Evolutionary conservation across 2,113 vertebrate species (phyloP).

Genomic region (Hippocampus barbouri): DNA sequence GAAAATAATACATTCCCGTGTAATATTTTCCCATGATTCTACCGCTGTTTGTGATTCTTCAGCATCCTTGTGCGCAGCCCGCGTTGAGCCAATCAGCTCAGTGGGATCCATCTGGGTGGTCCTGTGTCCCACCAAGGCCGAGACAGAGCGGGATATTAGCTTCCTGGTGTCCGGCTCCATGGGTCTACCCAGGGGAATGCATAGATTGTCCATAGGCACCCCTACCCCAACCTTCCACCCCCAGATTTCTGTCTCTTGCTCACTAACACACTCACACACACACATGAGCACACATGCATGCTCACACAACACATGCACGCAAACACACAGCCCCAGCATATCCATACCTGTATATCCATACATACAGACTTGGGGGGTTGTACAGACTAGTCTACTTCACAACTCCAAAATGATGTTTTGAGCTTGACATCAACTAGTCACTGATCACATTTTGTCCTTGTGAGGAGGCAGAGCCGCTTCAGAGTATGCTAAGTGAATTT

Average conservation of each 20-base stretch:
- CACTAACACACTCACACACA: not conserved
- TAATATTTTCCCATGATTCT: conserved; percentile 5
- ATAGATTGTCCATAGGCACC: not conserved
- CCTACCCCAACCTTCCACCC: not conserved
- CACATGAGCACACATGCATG: not conserved
- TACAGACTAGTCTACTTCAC: not conserved
- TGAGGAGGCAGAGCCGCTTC: no score
- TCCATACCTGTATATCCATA: not conserved
- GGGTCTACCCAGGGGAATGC: conserved; percentile 4
- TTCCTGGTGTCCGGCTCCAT: conserved; percentile 10
- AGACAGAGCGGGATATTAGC: conserved; percentile 5
- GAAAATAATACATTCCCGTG: conserved; percentile 4
- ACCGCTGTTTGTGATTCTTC: conserved; percentile 1
- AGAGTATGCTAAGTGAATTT: no score
- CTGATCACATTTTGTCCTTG: no score
- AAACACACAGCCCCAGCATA: not conserved
- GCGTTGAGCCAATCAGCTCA: not conserved
- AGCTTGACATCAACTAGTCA: no score
- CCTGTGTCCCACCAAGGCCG: conserved; percentile 1
- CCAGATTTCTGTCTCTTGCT: not conserved
- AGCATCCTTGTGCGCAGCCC: not conserved
- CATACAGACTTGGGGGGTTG: not conserved
- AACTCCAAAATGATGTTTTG: no score
- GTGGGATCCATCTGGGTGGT: conserved; percentile 10
- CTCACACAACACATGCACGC: not conserved